Base-by-base conservation (phyloP, 2,797 vertebrate genomes). In the Gymnodraco acuticeps region DNA sequence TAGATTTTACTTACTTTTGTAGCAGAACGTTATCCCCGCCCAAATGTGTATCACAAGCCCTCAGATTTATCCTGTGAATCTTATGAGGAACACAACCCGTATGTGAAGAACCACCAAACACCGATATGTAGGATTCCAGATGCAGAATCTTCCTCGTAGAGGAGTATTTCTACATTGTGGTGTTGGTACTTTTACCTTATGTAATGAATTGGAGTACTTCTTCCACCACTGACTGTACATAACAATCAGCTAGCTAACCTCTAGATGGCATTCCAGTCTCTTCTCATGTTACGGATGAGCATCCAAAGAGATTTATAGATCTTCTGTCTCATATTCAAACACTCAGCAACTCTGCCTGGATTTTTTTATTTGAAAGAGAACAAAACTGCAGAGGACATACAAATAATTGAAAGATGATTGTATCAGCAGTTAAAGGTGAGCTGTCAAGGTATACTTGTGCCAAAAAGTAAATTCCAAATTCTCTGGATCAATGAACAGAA, bases 341-440 rank as follows among this genome's bases (percentile, higher is more conserved):
- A 58, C 41, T 63, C 51, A 16, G 27, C 48, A 45, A 2, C 38
- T 65, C 56, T 27, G 43, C 15, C 31, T 27, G 43, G 6, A 5
- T 54, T 73, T 38, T 38, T 58, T 65, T 7, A 65, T n/a, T 42
- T 3, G 1, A 45, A 41, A 65, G 11, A 54, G 42, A 41, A 76
- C 43, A 16, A 70, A 53, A 55, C 20, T 50, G 45, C 31, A 64
- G 46, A 75, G 42, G 47, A 58, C 53, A 43, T 7, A 23, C 10
- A 50, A 59, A 73, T 78, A 0, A 48, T 50, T 62, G 48, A 52
- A 46, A 31, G 65, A 79, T 31, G 11, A 55, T 31, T 69, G 59
- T 19, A 64, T 80, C 16, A 46, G 33, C 46, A 70, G 73, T 59
- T 73, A 54, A 73, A 79, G 41, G 5, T 55, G 10, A 53, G 42